phyloP scores from a whole-genome alignment of 2,888 invertebrate genomes.

The Drosophila hamatofila region DNA sequence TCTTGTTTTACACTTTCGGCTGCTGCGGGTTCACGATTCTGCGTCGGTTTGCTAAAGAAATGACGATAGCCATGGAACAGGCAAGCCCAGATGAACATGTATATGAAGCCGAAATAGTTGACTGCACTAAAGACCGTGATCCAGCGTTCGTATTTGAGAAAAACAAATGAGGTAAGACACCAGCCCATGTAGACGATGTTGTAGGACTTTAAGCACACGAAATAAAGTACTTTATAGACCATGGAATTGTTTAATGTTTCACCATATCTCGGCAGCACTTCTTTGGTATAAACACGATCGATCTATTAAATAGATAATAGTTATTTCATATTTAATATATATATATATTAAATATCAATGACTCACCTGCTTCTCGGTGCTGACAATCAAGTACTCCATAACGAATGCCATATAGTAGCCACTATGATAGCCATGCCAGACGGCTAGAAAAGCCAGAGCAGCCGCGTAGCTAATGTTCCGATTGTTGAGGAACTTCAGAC shows the following conservation, averaged over 20 bases:
- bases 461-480: conserved; percentile 92
- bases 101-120: conserved; percentile 89
- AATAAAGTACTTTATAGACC: conserved; percentile 85
- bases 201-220: conserved; percentile 89
- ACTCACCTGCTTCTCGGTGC: conserved; percentile 93
- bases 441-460: conserved; percentile 94
- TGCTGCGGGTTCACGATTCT: not conserved
- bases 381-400: conserved; percentile 95
- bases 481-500: conserved; percentile 95
- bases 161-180: conserved; percentile 91
- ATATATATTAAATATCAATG: not conserved
- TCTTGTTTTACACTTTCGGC: conserved; percentile 33
- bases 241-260: conserved; percentile 63
- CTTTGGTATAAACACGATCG: conserved; percentile 69
- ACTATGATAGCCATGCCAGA: conserved; percentile 98
- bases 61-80: conserved; percentile 61
- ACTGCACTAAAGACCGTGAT: conserved; percentile 88
- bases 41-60: conserved; percentile 4
- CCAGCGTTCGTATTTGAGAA: conserved; percentile 90
- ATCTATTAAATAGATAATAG: conserved; percentile 54
- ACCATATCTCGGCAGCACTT: conserved; percentile 69
- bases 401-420: conserved; percentile 98
- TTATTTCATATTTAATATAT: not conserved
- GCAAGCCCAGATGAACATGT: conserved; percentile 88
- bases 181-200: conserved; percentile 94